Evolutionary conservation across 2,797 vertebrate species (phyloP).

Genomic region (Kryptopterus vitreolus): DNA sequence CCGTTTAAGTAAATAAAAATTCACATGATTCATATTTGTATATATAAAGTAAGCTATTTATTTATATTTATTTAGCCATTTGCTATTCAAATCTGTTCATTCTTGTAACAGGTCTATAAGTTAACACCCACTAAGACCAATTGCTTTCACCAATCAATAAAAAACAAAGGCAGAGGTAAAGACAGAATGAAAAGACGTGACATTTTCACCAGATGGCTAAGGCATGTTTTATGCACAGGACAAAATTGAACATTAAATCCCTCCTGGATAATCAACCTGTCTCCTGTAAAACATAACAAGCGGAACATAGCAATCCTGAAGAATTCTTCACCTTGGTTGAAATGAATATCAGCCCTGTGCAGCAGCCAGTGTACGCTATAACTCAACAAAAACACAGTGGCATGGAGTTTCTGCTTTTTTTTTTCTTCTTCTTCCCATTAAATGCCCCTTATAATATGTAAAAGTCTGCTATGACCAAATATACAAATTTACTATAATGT

Average conservation of each 20-base stretch:
- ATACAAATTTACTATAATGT: background rate
- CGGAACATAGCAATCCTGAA: conserved; percentile 33
- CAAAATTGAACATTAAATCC: conserved; percentile 25
- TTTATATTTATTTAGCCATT: no score
- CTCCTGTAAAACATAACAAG: conserved; percentile 15
- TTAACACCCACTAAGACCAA: conserved; percentile 1
- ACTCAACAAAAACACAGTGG: conserved; percentile 23
- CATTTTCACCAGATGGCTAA: conserved; percentile 16
- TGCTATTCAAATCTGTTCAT: background rate
- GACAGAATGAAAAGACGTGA: background rate
- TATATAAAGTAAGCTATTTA: background rate
- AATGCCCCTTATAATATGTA: background rate
- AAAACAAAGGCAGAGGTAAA: conserved; percentile 23
- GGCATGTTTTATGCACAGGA: conserved; percentile 15
- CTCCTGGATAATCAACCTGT: conserved; percentile 20
- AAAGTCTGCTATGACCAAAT: background rate
- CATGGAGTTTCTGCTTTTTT: background rate
- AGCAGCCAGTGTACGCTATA: conserved; percentile 29
- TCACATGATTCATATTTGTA: conserved; percentile 1
- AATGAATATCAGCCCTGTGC: conserved; percentile 15
- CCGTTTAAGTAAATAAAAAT: background rate
- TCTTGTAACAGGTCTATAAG: conserved; percentile 14
- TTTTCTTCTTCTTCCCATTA: conserved; percentile 6
- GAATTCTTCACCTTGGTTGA: conserved; percentile 44
- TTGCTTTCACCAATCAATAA: conserved; percentile 34